Conservation (phyloP, 1,140 invertebrate genomes). For the Thaumatotibia leucotreta region DNA sequence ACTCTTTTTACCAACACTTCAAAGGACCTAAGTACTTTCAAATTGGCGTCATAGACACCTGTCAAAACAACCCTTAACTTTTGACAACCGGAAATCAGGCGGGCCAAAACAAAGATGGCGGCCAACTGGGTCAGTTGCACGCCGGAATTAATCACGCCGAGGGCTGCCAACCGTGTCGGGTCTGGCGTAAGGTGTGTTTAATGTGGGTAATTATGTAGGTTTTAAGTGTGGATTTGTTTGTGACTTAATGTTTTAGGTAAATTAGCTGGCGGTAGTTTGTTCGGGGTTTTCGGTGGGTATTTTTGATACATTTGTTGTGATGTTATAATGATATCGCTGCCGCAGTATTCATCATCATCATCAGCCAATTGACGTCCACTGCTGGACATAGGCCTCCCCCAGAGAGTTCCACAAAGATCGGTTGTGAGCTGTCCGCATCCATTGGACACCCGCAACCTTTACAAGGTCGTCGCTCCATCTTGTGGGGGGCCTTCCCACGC, state of each 20-base stretch:
- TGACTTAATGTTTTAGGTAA: neutral
- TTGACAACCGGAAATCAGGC: constrained; percentile 8
- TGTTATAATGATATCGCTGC: no score
- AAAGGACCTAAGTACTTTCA: no score
- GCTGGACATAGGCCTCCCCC: no score
- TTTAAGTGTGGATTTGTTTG: neutral
- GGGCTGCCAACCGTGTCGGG: neutral
- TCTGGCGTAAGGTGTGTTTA: neutral
- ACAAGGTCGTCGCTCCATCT: no score
- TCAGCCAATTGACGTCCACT: no score
- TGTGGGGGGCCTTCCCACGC: no score
- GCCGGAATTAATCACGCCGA: neutral
- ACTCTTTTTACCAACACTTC: no score
- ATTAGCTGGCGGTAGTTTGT: neutral
- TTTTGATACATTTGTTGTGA: no score
- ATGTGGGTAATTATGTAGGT: neutral
- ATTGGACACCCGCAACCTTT: no score
- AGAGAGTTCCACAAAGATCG: no score
- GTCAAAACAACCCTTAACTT: constrained; percentile 7
- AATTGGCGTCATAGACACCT: neutral
- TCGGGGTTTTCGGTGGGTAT: neutral
- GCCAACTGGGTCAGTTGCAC: constrained; percentile 10
- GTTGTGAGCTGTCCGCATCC: no score
- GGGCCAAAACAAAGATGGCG: neutral
- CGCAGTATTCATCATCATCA: no score